Conservation (phyloP, 2,797 vertebrate species). For the Steatocranus sp. region DNA sequence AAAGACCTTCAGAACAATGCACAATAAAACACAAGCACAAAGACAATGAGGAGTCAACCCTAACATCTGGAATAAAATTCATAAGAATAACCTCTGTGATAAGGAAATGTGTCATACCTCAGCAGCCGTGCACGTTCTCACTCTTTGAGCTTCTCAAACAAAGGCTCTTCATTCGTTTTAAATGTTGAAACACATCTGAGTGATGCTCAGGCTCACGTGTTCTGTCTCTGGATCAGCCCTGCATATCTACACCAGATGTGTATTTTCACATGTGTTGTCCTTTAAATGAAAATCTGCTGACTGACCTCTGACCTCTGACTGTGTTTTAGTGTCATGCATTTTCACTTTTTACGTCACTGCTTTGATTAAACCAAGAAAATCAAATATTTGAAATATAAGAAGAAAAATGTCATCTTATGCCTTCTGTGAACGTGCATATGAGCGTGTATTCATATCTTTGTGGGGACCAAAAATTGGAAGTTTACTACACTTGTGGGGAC, state of each 20-base stretch:
- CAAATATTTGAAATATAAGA: background rate
- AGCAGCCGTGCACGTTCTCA: background rate
- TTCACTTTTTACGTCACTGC: background rate
- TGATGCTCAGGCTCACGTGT: background rate
- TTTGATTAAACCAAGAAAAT: background rate
- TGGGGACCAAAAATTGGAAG: background rate
- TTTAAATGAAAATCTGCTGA: background rate
- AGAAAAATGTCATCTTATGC: background rate
- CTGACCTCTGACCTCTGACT: background rate
- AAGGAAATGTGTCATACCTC: background rate
- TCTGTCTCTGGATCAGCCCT: background rate
- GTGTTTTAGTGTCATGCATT: background rate
- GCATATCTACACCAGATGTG: background rate
- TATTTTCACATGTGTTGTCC: background rate
- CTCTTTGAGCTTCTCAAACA: background rate
- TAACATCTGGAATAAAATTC: background rate
- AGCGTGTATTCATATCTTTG: constrained; percentile 3
- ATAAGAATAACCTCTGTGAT: background rate
- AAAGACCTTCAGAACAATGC: background rate
- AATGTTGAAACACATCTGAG: background rate
- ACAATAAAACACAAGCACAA: background rate
- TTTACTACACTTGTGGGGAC: background rate
- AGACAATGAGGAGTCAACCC: background rate
- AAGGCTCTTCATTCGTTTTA: background rate
- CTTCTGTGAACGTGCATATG: background rate